These are phyloP conservation scores for Tadarida brasiliensis DNA, from an alignment of 2,797 vertebrate species.

Conservation along the genomic window DNA sequence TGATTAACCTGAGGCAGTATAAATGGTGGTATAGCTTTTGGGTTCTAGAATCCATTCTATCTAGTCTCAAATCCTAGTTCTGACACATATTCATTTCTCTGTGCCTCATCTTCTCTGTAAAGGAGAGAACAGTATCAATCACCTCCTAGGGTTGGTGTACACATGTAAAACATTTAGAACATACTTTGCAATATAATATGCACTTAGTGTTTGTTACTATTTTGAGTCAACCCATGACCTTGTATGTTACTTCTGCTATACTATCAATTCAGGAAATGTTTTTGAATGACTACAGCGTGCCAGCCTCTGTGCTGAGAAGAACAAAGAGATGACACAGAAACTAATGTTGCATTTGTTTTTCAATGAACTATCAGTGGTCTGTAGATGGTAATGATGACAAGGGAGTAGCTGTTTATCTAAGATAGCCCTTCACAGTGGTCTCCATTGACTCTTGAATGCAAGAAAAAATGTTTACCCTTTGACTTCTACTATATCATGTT, in stretches of 20 bases:
- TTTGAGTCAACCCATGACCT: background rate
- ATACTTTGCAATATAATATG: slow-evolving; percentile 4
- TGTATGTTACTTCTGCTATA: slow-evolving; percentile 25
- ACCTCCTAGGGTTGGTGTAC: background rate
- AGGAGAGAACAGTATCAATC: background rate
- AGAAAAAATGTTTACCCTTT: slow-evolving; percentile 47
- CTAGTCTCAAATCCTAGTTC: slow-evolving; percentile 7
- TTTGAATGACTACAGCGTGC: background rate
- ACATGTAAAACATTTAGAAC: slow-evolving; percentile 3
- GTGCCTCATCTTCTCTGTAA: background rate
- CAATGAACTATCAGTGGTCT: background rate
- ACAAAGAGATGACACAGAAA: background rate
- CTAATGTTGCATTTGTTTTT: slow-evolving; percentile 7
- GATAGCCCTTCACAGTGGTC: background rate
- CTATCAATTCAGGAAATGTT: slow-evolving; percentile 6
- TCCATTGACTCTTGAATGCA: slow-evolving; percentile 29
- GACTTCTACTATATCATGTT: slow-evolving; percentile 43
- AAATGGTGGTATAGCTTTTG: background rate
- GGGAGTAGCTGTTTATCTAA: slow-evolving; percentile 13
- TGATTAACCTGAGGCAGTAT: background rate
- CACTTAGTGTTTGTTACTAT: slow-evolving; percentile 23
- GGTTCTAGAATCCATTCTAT: slow-evolving; percentile 14
- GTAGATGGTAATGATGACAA: background rate
- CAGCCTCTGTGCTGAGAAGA: background rate
- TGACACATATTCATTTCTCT: slow-evolving; percentile 42